A percentile compares a stretch with the other conserved stretches of the same genome.
These are phyloP conservation scores for Baccha elongata DNA, from an alignment of 2,888 invertebrate species.

Conservation along the genomic window DNA sequence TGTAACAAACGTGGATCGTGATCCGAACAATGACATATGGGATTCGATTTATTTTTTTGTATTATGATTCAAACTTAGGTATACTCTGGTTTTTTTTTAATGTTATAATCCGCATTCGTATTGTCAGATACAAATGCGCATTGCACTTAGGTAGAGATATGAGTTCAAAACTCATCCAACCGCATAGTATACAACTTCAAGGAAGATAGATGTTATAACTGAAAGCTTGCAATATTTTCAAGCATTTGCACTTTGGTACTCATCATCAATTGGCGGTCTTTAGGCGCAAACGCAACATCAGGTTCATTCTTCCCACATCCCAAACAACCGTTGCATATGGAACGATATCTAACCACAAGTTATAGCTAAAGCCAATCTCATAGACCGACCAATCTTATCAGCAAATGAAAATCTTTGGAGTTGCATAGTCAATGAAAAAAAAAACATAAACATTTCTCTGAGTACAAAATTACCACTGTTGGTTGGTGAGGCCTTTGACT, in stretches of 20 bases:
- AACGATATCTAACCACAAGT: constrained; percentile 19
- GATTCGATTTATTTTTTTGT: constrained; percentile 48
- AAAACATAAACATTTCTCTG: constrained; percentile 59
- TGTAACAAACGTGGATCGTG: constrained; percentile 67
- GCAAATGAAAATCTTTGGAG: constrained; percentile 61
- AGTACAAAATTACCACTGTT: constrained; percentile 45
- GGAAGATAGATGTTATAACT: constrained; percentile 1
- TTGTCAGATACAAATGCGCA: neutral
- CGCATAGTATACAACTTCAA: neutral
- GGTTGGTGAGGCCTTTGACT: constrained; percentile 2
- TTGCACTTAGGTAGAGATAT: neutral
- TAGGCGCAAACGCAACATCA: constrained; percentile 9
- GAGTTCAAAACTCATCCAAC: neutral
- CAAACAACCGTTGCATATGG: neutral
- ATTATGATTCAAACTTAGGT: neutral
- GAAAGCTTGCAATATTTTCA: constrained; percentile 22
- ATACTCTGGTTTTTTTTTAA: neutral
- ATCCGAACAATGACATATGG: constrained; percentile 68
- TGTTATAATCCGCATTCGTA: neutral
- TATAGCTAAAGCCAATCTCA: constrained; percentile 25
- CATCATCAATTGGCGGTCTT: constrained; percentile 13
- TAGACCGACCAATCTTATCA: constrained; percentile 48
- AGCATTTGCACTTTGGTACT: neutral
- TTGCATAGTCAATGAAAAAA: constrained; percentile 49
- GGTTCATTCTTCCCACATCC: constrained; percentile 1